These are phyloP conservation scores for Gasteruption jaculator DNA, from an alignment of 2,888 invertebrate species.

Conservation along the genomic window DNA sequence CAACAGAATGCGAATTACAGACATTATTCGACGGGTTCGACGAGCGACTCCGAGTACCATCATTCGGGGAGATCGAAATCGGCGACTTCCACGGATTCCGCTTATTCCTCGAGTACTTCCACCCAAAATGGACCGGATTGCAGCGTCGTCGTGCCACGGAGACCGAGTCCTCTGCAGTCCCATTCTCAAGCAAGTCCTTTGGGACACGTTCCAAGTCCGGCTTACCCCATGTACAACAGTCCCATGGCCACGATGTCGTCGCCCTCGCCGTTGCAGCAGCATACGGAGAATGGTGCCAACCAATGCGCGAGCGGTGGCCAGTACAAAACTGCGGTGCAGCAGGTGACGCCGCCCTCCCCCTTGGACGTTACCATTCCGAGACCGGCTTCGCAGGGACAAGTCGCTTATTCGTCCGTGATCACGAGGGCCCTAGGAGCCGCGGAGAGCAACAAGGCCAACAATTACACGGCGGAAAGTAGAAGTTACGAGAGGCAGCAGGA, in stretches of 20 bases:
- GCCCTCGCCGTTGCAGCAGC: constrained; percentile 60
- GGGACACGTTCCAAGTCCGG: constrained; percentile 72
- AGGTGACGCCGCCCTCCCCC: constrained; percentile 63
- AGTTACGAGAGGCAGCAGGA: constrained; percentile 46
- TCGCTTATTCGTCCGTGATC: constrained; percentile 80
- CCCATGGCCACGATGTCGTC: constrained; percentile 75
- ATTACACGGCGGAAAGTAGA: constrained; percentile 37
- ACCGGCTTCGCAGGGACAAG: constrained; percentile 61
- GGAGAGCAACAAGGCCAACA: constrained; percentile 52
- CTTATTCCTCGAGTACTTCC: constrained; percentile 59
- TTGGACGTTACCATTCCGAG: constrained; percentile 67
- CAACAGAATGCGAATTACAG: constrained; percentile 57
- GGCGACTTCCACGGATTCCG: constrained; percentile 61
- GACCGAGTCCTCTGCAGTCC: constrained; percentile 66
- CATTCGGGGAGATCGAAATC: constrained; percentile 57
- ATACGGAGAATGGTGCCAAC: constrained; percentile 50
- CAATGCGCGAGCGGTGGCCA: constrained; percentile 35
- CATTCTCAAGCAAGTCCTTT: constrained; percentile 71
- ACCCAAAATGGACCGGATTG: constrained; percentile 66
- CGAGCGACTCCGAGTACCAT: constrained; percentile 62
- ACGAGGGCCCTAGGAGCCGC: constrained; percentile 67
- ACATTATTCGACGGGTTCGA: constrained; percentile 62
- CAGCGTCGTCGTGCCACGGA: constrained; percentile 61
- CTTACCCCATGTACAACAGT: constrained; percentile 81
- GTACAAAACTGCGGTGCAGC: constrained; percentile 39